A percentile compares a stretch with the other conserved stretches of the same genome.
phyloP scores from a whole-genome alignment of 37 sponge, comb jelly and placozoan genomes.

The Ephydatia muelleri region DNA sequence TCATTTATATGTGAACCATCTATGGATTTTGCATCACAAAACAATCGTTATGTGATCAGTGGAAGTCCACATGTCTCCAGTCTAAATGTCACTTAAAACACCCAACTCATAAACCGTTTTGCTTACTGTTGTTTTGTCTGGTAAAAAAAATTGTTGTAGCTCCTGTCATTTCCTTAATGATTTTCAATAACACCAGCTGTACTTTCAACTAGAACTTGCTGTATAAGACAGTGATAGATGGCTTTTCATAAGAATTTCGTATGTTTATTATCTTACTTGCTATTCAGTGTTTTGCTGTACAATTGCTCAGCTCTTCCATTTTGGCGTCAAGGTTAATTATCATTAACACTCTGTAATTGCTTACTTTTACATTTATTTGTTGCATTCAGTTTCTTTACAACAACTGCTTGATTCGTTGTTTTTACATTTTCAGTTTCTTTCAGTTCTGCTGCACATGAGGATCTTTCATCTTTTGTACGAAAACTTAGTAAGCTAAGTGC shows the following conservation, averaged over 20 bases:
- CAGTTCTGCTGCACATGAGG: no score
- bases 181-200: not conserved
- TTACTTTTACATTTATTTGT: not conserved
- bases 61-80: not conserved
- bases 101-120: not conserved
- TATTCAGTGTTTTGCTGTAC: not conserved
- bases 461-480: no score
- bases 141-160: not conserved
- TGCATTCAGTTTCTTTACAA: not conserved
- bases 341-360: not conserved
- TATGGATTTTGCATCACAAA: not conserved
- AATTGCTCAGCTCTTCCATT: not conserved
- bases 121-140: not conserved
- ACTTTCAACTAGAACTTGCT: not conserved
- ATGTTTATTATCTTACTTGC: not conserved
- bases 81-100: not conserved
- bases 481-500: no score
- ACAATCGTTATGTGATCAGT: not conserved
- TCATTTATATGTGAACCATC: not conserved
- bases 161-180: not conserved
- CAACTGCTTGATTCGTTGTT: not conserved
- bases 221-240: not conserved
- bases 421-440: not conserved
- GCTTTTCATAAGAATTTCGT: not conserved
- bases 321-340: not conserved